Base-by-base conservation (phyloP, 2,888 invertebrate genomes). In the Conops quadrifasciatus region DNA sequence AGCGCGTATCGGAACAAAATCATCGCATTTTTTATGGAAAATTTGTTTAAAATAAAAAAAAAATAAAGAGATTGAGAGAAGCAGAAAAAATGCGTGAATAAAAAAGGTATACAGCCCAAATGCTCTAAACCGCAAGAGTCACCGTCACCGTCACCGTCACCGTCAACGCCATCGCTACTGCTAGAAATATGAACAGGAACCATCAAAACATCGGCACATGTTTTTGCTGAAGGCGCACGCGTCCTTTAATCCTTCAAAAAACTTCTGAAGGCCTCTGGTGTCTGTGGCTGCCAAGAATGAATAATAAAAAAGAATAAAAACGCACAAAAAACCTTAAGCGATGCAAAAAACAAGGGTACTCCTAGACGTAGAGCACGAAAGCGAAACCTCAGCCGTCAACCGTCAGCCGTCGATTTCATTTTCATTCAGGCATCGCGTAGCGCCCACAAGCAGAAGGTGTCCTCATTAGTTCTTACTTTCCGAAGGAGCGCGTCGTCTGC, bases 231-330 rank as follows among this genome's bases (percentile, higher is more conserved):
- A 21, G 24, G 53, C 66, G 66, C 51, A 30, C 47, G 51, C 30
- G 66, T 28, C 24, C 36, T 43, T 51, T 53, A 66, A 66, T 66
- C 51, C 66, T 66, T 66, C 19, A 62, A 43, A 62, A 43, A 36
- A 36, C 26, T 15, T 21, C 53, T 21, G 13, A 9, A 53, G 11
- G 21, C 53, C 53, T 11, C 5, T 21, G 24, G n/a, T 3, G 9
- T 7, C 36, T 7, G 36, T 7, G 9, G 36, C 15, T 21, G 9
- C 36, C 36, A 36, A 9, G 9, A 36, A 36, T 36, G 36, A 36
- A 36, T 36, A 36, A 36, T 7, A 36, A 36, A 36, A 36, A 9
- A 36, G 28, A 53, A 53, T n/a, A 13, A 7, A 16, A 51, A 30
- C 36, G 21, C 51, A 49, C 30, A 65, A 66, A 53, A 36, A 66